phyloP scores from a whole-genome alignment of 1,140 invertebrate species.

The Drosophila athabasca region DNA sequence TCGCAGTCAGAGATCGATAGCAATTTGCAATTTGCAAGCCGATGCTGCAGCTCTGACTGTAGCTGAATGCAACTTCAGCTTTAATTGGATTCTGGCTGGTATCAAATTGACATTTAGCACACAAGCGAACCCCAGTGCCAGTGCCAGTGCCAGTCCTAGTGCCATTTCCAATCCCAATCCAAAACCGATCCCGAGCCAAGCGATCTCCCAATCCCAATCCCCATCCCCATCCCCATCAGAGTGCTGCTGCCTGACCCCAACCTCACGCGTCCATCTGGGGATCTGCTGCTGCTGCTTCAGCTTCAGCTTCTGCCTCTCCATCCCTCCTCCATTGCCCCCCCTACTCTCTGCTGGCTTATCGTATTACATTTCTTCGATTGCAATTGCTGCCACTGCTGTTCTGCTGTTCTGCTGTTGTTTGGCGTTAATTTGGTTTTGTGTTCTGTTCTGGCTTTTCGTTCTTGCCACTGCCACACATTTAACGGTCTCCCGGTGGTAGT shows the following conservation, averaged over 20 bases:
- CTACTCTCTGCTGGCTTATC: conserved; percentile 57
- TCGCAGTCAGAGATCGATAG: conserved; percentile 50
- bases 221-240: conserved; percentile 9
- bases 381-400: conserved; percentile 37
- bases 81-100: conserved; percentile 73
- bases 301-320: conserved; percentile 21
- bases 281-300: conserved; percentile 10
- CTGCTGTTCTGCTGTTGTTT: conserved; percentile 35
- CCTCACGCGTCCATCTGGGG: conserved; percentile 62
- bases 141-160: conserved; percentile 6
- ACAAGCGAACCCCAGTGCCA: conserved; percentile 26
- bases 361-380: conserved; percentile 66
- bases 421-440: conserved; percentile 78
- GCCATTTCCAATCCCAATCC: background rate
- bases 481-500: conserved; percentile 45
- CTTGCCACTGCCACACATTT: conserved; percentile 62
- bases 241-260: conserved; percentile 63
- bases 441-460: conserved; percentile 40
- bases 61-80: conserved; percentile 49
- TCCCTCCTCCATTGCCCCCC: conserved; percentile 40
- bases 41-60: conserved; percentile 11
- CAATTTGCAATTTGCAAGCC: conserved; percentile 70
- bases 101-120: conserved; percentile 82
- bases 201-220: conserved; percentile 19
- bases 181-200: conserved; percentile 9